Percentiles rank a stretch among this genome's conserved stretches.
phyloP scores from a whole-genome alignment of 2,113 vertebrate genomes.

The Psittacara wagleri region DNA sequence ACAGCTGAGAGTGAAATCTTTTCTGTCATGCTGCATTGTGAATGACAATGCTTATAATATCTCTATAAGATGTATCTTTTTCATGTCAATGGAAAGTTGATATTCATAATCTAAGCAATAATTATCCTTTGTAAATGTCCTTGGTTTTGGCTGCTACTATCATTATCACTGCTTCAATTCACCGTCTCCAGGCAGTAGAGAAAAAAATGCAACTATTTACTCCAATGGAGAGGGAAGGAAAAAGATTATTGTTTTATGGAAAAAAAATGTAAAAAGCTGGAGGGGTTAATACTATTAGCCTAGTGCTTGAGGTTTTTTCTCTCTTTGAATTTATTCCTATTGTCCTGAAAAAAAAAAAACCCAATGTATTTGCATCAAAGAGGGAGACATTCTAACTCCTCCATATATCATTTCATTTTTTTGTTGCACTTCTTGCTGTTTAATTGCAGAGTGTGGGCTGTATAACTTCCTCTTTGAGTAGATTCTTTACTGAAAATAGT shows the following conservation, averaged over 20 bases:
- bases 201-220: conserved; percentile 18
- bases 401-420: not conserved
- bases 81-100: conserved; percentile 52
- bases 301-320: not conserved
- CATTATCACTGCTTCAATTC: conserved; percentile 43
- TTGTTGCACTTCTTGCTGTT: not conserved
- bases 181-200: not conserved
- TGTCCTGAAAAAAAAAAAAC: not conserved
- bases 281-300: not conserved
- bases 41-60: conserved; percentile 52
- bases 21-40: conserved; percentile 44
- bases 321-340: not conserved
- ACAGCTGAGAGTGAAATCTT: conserved; percentile 18
- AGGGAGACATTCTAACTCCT: not conserved
- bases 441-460: not conserved
- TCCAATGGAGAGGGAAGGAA: not conserved
- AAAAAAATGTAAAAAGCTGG: not conserved
- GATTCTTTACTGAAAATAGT: not conserved
- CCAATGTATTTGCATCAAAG: not conserved
- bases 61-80: conserved; percentile 35
- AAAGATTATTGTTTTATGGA: not conserved
- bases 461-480: not conserved
- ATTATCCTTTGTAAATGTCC: conserved; percentile 48
- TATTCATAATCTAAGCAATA: conserved; percentile 63
- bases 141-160: conserved; percentile 49